Evolutionary conservation across 2,797 vertebrate genomes (phyloP), one percentile per base, ranked within the genome.

Genomic region (Heteromormyrus szaboi): DNA sequence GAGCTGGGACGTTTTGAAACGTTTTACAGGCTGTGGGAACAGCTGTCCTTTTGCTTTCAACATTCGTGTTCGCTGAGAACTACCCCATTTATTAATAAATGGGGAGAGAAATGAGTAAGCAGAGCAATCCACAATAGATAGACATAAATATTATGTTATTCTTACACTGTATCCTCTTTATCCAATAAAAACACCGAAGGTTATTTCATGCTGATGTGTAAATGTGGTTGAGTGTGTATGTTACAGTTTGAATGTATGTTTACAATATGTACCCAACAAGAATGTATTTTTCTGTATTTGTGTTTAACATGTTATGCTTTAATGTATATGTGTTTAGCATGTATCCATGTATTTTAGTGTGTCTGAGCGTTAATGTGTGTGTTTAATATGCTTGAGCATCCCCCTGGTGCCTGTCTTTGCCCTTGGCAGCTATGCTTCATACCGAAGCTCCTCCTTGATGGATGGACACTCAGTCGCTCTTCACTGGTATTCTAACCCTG

Each of bases 401-500:
- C 53, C 33, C 53, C 22, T 51, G 29, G 50, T 59, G 51, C 22
- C 85, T 37, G 29, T 37, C 25, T 17, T 62, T 9, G 33, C 50
- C 8, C 51, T 56, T 9, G 6, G 25, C 54, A 9, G 29, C 54
- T 62, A 37, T 37, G 37, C 51, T 44, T 44, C 44, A 87, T 62
- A 59, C 90, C 9, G 14, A 7, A 22, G 50, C 19, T 51, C 37
- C 44, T 84, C 29, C 8, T 90, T 95, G 94, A 95, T 91, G 91
- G 93, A 95, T 92, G 91, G 91, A 90, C 33, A 91, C 91, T 90
- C 89, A 91, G 89, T 85, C 90, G 89, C 85, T 89, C 90, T 88
- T 89, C 90, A 84, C 92, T 94, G 95, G 94, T 95, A 96, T 95
- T 96, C 92, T 95, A 95, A 95, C 94, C 95, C 94, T 95, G 90